Conservation (phyloP, 2,888 invertebrate genomes). For the Apoda limacodes region DNA sequence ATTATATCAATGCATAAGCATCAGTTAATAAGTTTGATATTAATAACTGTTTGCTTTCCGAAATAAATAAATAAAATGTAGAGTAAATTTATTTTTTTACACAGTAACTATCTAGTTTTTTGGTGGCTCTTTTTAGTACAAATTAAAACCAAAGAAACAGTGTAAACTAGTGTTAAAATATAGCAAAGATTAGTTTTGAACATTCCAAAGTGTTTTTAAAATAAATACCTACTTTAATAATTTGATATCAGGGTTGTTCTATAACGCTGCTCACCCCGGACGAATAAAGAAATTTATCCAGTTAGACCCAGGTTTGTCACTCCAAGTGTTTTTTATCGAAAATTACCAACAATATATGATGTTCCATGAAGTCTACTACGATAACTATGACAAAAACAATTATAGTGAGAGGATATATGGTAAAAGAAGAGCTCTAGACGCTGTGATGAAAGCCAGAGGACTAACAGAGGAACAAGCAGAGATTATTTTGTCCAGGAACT, state of each 20-base stretch:
- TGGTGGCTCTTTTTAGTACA: too few species aligned
- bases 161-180: too few species aligned
- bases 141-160: too few species aligned
- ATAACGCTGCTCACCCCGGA: slow-evolving; percentile 52
- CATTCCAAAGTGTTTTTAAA: too few species aligned
- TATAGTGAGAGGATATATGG: slow-evolving; percentile 24
- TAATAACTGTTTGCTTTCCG: too few species aligned
- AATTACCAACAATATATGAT: slow-evolving; percentile 33
- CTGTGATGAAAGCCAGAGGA: slow-evolving; percentile 46
- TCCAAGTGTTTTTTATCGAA: slow-evolving; percentile 28
- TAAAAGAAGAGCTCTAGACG: slow-evolving; percentile 38
- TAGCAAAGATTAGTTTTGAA: too few species aligned
- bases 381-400: slow-evolving; percentile 31
- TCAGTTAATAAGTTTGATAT: too few species aligned
- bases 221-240: too few species aligned
- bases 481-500: slow-evolving; percentile 52
- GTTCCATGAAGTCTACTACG: slow-evolving; percentile 40
- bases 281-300: slow-evolving; percentile 50
- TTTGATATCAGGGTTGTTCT: slow-evolving; percentile 57
- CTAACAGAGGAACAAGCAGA: slow-evolving; percentile 56
- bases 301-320: slow-evolving; percentile 34
- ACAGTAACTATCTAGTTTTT: too few species aligned
- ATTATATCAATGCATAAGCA: too few species aligned
- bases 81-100: too few species aligned
- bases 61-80: too few species aligned